Evolutionary conservation across 2,797 vertebrate species (phyloP), one percentile per base, ranked within the genome.

Genomic region (Sebastes jordani): DNA sequence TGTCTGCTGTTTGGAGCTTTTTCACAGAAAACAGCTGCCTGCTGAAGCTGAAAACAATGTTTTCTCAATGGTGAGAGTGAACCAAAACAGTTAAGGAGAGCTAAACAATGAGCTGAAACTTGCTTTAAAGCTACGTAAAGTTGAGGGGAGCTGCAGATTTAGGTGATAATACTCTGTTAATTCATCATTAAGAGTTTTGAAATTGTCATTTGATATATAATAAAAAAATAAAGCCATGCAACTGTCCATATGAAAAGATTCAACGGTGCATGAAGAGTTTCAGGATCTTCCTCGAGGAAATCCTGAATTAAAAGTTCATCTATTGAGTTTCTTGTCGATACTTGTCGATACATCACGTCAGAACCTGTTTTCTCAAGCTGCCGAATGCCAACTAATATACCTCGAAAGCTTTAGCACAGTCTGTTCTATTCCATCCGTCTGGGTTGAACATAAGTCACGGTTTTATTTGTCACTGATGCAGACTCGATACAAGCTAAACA

Each of bases 401-500:
- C 49, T 54, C 9, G 1, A 22, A 22, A 54, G 52, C 56, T 59
- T 61, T n/a, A 54, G 52, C 65, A 30, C 38, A 20, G 25, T n/a
- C n/a, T 62, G n/a, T 23, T 60, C 38, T 36, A 42, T 67, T 22
- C 23, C 5, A 36, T 63, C 64, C 65, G 52, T 64, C 52, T 29
- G 49, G 30, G n/a, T 16, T 13, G n/a, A 79, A 5, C 64, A 58
- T 49, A 38, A 55, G 34, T 27, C 22, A 9, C 38, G 29, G 73
- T 82, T 71, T 74, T 71, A 27, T 68, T 71, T 42, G 10, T 78
- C 25, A 16, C 34, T 7, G 38, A 81, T 52, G 25, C 23, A 71
- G 46, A 74, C 71, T 49, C 4, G n/a, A 20, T 65, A 49, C 30
- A 25, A 76, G 55, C 8, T 46, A 74, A 75, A 67, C 25, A 74